Evolutionary conservation across 1,140 invertebrate species (phyloP).

Genomic region (Acromyrmex charruanus): DNA sequence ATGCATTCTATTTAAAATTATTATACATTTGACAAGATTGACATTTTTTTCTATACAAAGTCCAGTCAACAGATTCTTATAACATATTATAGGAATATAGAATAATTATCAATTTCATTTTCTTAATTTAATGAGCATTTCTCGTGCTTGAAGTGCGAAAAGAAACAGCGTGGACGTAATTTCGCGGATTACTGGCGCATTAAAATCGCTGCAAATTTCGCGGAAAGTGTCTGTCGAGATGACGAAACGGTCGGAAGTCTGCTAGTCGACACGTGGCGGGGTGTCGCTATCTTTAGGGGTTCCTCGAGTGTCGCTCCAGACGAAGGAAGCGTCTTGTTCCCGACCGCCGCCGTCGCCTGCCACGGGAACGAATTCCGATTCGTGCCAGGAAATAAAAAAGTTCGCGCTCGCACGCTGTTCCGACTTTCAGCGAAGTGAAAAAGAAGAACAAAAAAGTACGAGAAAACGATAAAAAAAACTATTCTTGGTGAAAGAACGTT

Average conservation of each 20-base stretch:
- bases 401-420: background rate
- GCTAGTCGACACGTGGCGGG: slow-evolving; percentile 47
- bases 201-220: slow-evolving; percentile 25
- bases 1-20: no score
- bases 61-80: background rate
- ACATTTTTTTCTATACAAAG: background rate
- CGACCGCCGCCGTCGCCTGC: slow-evolving; percentile 26
- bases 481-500: background rate
- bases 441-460: background rate
- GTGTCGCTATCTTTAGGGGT: slow-evolving; percentile 61
- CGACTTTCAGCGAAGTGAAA: slow-evolving; percentile 34
- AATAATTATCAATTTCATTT: background rate
- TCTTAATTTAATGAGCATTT: slow-evolving; percentile 14
- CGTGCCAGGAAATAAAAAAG: slow-evolving; percentile 45
- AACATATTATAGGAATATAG: background rate
- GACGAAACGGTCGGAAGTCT: slow-evolving; percentile 54
- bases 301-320: slow-evolving; percentile 38
- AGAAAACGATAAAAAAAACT: background rate
- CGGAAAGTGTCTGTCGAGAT: slow-evolving; percentile 30
- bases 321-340: slow-evolving; percentile 41
- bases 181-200: background rate
- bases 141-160: background rate
- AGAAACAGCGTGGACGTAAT: background rate
- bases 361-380: slow-evolving; percentile 60
- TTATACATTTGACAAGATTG: no score